Base-by-base conservation (phyloP, 2,888 invertebrate genomes). In the Phengaris alcon region DNA sequence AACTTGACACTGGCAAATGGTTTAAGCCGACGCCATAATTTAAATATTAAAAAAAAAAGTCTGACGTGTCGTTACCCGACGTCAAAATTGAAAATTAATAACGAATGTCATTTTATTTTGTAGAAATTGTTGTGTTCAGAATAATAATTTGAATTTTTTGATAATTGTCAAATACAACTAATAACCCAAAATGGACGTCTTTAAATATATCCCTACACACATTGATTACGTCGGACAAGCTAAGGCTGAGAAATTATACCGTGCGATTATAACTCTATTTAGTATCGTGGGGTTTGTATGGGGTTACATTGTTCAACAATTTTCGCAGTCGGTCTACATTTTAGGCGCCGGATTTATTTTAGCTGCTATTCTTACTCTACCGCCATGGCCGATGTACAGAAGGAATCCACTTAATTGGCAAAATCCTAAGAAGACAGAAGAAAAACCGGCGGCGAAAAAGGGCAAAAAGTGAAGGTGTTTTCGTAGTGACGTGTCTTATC, bases 361-460 rank as follows among this genome's bases (percentile, higher is more conserved):
- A 78, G 98, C 98, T 69, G 96, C 97, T 64, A 90, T 98, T 84
- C 88, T 98, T 69, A 98, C 98, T 0, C 96, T 99, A 82, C 98
- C 98, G 48, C 98, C 98, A n/a, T 99, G 99, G 98, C 98, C 98
- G 0, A 97, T 98, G 95, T 99, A 98, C 85, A 95, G 98, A 78
- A 95, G 95, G 79, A 97, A 97, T 85, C 96, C 98, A 3, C 91
- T 99, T 6, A 96, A 96, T 79, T 99, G 99, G 99, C 98, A 97
- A 86, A 97, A 97, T 85, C 95, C 96, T 72, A 89, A 83, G 79
- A 92, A 78, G 77, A 82, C 84, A 8, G 93, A 93, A 88, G 94
- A 88, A 76, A 90, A 90, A 84, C 84, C 86, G 75, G 83, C 94
- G 48, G 86, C 88, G 79, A 94, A 94, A 80, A 95, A 95, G 84